Percentiles rank a stretch among this genome's conserved stretches.
Conservation (phyloP, 2,888 invertebrate genomes). For the Sycophila texana region DNA sequence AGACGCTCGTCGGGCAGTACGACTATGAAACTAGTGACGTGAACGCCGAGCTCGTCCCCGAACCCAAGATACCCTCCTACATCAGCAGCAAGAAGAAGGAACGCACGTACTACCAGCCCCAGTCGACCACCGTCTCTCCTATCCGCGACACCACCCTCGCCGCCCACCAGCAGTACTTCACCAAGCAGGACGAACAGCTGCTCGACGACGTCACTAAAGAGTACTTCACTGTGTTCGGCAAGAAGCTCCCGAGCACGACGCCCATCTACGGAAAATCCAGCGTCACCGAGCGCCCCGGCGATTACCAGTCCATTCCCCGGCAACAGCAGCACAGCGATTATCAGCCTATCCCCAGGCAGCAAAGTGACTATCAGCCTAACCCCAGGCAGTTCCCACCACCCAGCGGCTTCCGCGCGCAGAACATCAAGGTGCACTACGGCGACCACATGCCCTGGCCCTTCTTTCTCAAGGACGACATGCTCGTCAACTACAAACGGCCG, state of each 20-base stretch:
- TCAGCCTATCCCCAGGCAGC: constrained; percentile 62
- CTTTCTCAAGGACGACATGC: constrained; percentile 82
- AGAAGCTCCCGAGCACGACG: constrained; percentile 78
- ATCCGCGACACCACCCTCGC: constrained; percentile 77
- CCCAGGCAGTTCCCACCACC: constrained; percentile 60
- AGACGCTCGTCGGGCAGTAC: constrained; percentile 35
- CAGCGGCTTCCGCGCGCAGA: constrained; percentile 64
- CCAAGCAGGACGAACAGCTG: constrained; percentile 82
- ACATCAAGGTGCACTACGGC: constrained; percentile 78
- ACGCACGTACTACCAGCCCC: constrained; percentile 28
- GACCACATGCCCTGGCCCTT: constrained; percentile 72
- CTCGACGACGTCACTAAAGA: constrained; percentile 86
- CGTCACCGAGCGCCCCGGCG: constrained; percentile 68
- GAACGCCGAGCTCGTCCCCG: constrained; percentile 3
- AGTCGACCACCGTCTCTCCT: constrained; percentile 69
- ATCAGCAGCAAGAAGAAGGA: constrained; percentile 35
- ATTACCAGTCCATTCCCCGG: constrained; percentile 55
- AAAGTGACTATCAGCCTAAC: constrained; percentile 60
- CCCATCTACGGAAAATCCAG: constrained; percentile 69
- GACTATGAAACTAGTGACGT: constrained; percentile 46
- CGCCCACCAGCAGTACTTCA: constrained; percentile 81
- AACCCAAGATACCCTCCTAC: neutral
- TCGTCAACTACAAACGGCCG: constrained; percentile 84
- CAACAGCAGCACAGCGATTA: constrained; percentile 57
- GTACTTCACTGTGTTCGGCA: constrained; percentile 85